Evolutionary conservation across 2,113 vertebrate species (phyloP).

Genomic region (Oreochromis spilurus): DNA sequence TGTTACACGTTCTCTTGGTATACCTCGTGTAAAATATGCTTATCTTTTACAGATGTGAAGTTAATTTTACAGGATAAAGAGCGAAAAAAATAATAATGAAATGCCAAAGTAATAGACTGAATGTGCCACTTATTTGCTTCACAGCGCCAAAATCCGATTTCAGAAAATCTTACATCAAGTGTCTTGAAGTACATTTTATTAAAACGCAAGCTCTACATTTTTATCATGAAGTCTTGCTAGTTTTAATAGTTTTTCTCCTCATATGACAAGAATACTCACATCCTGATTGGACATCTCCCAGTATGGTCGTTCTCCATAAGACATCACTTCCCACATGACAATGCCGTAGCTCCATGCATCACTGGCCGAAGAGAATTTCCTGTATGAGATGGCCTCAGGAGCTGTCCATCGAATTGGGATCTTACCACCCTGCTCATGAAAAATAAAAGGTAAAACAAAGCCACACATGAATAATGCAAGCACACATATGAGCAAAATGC

Average conservation of each 20-base stretch:
- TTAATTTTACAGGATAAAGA: not conserved
- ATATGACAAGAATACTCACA: constrained; percentile 74
- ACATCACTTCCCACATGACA: constrained; percentile 99
- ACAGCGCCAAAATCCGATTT: not conserved
- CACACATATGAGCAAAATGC: not conserved
- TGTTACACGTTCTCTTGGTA: not conserved
- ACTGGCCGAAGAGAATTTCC: constrained; percentile 93
- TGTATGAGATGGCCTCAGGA: constrained; percentile 91
- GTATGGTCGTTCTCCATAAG: constrained; percentile 91
- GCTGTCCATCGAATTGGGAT: constrained; percentile 96
- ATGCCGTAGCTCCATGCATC: constrained; percentile 95
- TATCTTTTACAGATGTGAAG: not conserved
- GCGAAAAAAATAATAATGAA: not conserved
- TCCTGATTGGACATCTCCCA: constrained; percentile 99
- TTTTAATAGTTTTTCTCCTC: not conserved
- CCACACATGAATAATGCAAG: not conserved
- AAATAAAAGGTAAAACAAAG: not conserved
- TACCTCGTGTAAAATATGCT: not conserved
- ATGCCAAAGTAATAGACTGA: not conserved
- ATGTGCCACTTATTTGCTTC: not conserved
- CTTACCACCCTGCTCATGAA: constrained; percentile 85
- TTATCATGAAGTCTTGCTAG: not conserved
- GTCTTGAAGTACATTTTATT: not conserved
- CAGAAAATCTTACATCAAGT: not conserved
- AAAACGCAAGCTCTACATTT: not conserved